Evolutionary conservation across 2,113 vertebrate species (phyloP), one percentile per base, ranked within the genome.

Genomic region (Mus musculus): DNA sequence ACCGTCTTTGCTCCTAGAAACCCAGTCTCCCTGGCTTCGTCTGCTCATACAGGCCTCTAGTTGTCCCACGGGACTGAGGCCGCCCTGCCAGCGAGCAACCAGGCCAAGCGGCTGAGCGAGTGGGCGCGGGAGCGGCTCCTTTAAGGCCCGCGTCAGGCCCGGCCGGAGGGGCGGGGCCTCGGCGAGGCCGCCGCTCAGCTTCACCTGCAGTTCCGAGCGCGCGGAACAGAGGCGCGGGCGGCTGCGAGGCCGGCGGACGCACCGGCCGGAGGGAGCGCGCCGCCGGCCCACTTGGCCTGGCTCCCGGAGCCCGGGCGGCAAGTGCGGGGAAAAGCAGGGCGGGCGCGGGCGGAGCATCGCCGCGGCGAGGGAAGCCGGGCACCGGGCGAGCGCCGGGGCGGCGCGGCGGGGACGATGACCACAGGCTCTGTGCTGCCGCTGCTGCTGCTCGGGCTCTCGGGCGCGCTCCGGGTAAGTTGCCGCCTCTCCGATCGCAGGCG

Each of bases 191-290:
- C 98, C 86, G 96, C 73, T 96, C 97, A 93, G 96, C 97, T 98
- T 97, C 98, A 98, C 98, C 98, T 98, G 98, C 98, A 97, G 97
- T 89, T 97, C 93, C 65, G 93, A 96, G 97, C 97, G 94, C 96
- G 97, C 97, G 94, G 84, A 90, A 30, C 96, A 94, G 95, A 97
- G 84, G 93, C 97, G 97, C 93, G 91, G 97, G 95, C 91, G 93
- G 96, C 96, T 72, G 97, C 54, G 95, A 76, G 96, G 96, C 95
- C 94, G 78, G 93, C 89, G 87, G 93, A 91, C 85, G 78, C 87
- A 89, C 73, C 16, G 89, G 97, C 93, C 78, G 4, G 93, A 82
- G 91, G 89, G 91, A 95, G 93, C 94, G 95, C 97, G 95, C 95
- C 88, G 95, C 96, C 96, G 80, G 91, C 97, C 81, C 26, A 84